Evolutionary conservation across 2,888 invertebrate genomes (phyloP).

Genomic region (Drosophila mettleri): DNA sequence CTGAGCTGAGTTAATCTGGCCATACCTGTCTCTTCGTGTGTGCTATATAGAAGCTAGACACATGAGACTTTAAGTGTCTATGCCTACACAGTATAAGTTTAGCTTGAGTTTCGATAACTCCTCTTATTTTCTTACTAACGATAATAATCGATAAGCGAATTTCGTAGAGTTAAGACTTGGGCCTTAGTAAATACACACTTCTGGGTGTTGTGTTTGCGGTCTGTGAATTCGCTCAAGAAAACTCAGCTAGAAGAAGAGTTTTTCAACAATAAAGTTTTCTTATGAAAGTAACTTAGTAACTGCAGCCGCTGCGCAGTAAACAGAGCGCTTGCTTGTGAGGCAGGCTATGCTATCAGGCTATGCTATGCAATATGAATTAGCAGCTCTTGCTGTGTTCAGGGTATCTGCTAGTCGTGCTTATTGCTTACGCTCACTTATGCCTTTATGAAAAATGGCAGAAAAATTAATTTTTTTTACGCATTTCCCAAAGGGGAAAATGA

Average conservation of each 20-base stretch:
- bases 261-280: not conserved
- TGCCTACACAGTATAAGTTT: not conserved
- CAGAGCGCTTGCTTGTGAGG: not conserved
- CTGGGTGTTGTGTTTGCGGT: accelerated
- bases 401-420: not conserved
- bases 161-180: not conserved
- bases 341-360: too few relatives aligned
- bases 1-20: too few relatives aligned
- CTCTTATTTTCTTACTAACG: not conserved
- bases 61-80: not conserved
- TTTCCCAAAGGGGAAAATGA: slow-evolving; percentile 2
- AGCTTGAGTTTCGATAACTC: not conserved
- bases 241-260: not conserved
- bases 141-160: not conserved
- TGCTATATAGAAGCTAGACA: not conserved
- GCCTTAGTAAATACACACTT: not conserved
- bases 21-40: too few relatives aligned
- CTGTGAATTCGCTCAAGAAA: not conserved
- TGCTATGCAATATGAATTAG: not conserved
- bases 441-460: not conserved
- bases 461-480: not conserved
- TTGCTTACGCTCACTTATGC: not conserved
- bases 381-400: not conserved
- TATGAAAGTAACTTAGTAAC: not conserved
- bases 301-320: not conserved